Percentiles rank a stretch among this genome's conserved stretches.
These are phyloP conservation scores for Cerceris ruficornis DNA, from an alignment of 2,888 invertebrate species.

Conservation along the genomic window DNA sequence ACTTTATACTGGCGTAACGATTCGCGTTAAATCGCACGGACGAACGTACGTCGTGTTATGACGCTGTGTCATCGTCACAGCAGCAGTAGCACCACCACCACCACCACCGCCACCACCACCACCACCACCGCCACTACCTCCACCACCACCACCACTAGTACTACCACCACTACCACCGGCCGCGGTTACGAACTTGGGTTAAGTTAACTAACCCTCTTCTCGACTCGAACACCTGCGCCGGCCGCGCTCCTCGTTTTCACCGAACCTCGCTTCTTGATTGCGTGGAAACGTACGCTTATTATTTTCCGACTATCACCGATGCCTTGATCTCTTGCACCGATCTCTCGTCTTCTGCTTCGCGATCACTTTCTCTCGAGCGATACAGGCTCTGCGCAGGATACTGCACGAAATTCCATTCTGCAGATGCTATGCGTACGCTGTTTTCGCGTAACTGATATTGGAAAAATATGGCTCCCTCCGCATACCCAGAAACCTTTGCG, in stretches of 20 bases:
- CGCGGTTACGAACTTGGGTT: slow-evolving; percentile 71
- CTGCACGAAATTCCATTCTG: slow-evolving; percentile 67
- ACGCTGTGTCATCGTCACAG: slow-evolving; percentile 76
- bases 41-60: slow-evolving; percentile 72
- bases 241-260: slow-evolving; percentile 70
- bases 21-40: slow-evolving; percentile 70
- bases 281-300: slow-evolving; percentile 58
- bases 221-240: slow-evolving; percentile 71
- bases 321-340: slow-evolving; percentile 32
- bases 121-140: slow-evolving; percentile 51
- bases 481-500: slow-evolving; percentile 84
- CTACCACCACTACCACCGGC: slow-evolving; percentile 61
- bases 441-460: slow-evolving; percentile 83
- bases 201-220: slow-evolving; percentile 75
- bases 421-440: slow-evolving; percentile 75
- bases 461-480: slow-evolving; percentile 85
- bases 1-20: slow-evolving; percentile 62
- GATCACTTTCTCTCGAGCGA: slow-evolving; percentile 58
- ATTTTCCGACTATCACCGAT: slow-evolving; percentile 49
- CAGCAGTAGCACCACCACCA: slow-evolving; percentile 69
- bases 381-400: slow-evolving; percentile 48
- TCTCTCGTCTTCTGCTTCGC: slow-evolving; percentile 37
- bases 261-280: slow-evolving; percentile 62
- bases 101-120: slow-evolving; percentile 52
- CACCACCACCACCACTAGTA: slow-evolving; percentile 55